Base-by-base conservation (phyloP, 2,888 invertebrate genomes). In the Platycheirus rosarum region DNA sequence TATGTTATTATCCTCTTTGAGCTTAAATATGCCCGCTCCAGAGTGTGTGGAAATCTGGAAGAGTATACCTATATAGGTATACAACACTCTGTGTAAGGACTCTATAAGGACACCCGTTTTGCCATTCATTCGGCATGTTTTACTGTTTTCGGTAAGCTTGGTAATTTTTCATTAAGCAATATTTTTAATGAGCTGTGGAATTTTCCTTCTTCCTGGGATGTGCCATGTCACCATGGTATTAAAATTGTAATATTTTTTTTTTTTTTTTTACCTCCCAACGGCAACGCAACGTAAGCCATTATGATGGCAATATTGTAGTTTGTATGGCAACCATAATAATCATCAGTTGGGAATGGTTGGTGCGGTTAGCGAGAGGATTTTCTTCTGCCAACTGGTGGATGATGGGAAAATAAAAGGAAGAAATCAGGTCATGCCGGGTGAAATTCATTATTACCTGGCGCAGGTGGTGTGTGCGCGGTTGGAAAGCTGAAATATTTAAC, bases 121-220 rank as follows among this genome's bases (percentile, higher is more conserved):
- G 18, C 57, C 26, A 23, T 57, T 57, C 32, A 42, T 57, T 57
- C 57, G 40, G 46, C 46, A 20, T 57, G 49, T 42, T 74, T 26
- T 48, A 57, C 55, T 29, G 63, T 63, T 70, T 60, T 65, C 65
- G 51, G 57, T 70, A 69, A 70, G 51, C 63, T 70, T 65, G 60
- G 70, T 66, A 76, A 75, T 70, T 75, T 80, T 80, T 66, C 63
- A 79, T 74, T 69, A 74, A 79, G 79, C 74, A 68, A 69, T 35
- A 57, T 37, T 75, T 75, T 80, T 80, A 80, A 70, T 80, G 80
- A 80, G 65, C 75, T 75, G 57, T 60, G 65, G 75, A 80, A 66
- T 66, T 65, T 37, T 65, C 26, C 48, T 60, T 51, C 65, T 49
- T 46, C 35, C 42, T 6, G 7, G 35, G 3, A 14, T 32, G 55